These are phyloP conservation scores for Amblyjoppa fuscipennis DNA, from an alignment of 2,888 invertebrate genomes.

Conservation along the genomic window DNA sequence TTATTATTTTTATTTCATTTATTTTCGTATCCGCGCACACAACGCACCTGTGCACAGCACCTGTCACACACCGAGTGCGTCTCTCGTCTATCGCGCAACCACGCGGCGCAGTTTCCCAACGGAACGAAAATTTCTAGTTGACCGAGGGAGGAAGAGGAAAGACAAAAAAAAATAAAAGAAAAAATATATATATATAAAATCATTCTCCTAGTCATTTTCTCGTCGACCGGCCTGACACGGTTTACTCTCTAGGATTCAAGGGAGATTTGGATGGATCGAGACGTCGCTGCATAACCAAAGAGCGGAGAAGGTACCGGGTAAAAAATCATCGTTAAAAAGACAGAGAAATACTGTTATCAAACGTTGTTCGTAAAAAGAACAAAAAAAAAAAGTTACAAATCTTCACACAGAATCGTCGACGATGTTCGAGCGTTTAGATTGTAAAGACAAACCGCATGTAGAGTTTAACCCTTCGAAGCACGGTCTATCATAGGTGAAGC, in stretches of 20 bases:
- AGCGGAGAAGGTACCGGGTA: conserved; percentile 48
- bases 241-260: conserved; percentile 38
- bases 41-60: conserved; percentile 50
- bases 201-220: conserved; percentile 18
- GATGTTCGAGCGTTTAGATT: neutral
- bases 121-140: conserved; percentile 28
- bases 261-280: conserved; percentile 45
- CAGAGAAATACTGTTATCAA: neutral
- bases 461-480: too few relatives aligned
- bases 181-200: neutral
- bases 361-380: neutral
- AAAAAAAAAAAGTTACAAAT: neutral
- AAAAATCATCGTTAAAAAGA: neutral
- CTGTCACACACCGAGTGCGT: conserved; percentile 28
- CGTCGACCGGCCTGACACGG: neutral
- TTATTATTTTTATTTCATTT: neutral
- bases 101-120: conserved; percentile 34
- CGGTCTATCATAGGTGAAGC: too few relatives aligned
- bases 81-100: conserved; percentile 1
- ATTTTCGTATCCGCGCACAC: conserved; percentile 3
- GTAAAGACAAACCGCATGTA: neutral
- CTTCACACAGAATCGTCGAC: neutral
- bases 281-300: conserved; percentile 56
- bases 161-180: neutral
- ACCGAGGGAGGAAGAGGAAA: neutral